Percentiles rank a stretch among this genome's conserved stretches.
Evolutionary conservation across 1,140 invertebrate species (phyloP).

Genomic region (Pollicipes pollicipes): DNA sequence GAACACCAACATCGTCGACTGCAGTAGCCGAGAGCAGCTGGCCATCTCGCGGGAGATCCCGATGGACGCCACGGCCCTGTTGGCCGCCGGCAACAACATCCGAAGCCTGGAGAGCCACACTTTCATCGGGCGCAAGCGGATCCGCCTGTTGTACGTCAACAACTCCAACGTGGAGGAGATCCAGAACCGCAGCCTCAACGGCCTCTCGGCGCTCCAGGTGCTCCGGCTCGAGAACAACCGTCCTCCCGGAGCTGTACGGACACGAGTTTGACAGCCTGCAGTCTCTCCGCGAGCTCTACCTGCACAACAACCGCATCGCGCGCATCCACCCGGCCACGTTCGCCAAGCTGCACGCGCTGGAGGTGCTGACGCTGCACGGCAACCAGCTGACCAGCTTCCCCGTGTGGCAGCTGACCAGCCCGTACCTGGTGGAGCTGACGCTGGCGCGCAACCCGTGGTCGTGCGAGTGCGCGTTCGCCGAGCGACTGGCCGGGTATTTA

Average conservation of each 20-base stretch:
- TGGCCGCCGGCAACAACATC: constrained; percentile 78
- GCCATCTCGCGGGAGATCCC: constrained; percentile 64
- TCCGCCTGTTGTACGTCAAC: constrained; percentile 70
- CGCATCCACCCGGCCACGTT: constrained; percentile 73
- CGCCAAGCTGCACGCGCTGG: constrained; percentile 52
- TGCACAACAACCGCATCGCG: constrained; percentile 68
- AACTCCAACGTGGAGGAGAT: constrained; percentile 66
- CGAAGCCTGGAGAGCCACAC: constrained; percentile 68
- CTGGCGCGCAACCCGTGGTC: constrained; percentile 30
- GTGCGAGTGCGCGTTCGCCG: constrained; percentile 29
- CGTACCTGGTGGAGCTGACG: constrained; percentile 24
- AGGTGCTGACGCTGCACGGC: constrained; percentile 64
- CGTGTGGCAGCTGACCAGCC: constrained; percentile 27
- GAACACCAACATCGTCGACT: constrained; percentile 83
- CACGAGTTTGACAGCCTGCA: constrained; percentile 62
- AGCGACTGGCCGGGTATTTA: constrained; percentile 23
- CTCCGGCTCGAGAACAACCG: constrained; percentile 71
- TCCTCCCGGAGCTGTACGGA: constrained; percentile 54
- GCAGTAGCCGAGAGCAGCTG: constrained; percentile 45
- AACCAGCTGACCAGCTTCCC: constrained; percentile 63
- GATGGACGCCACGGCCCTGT: constrained; percentile 85
- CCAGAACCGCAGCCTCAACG: constrained; percentile 77
- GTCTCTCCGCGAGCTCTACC: constrained; percentile 53
- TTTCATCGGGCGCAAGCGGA: constrained; percentile 72
- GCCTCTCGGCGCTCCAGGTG: constrained; percentile 40